Percentiles rank a stretch among this genome's conserved stretches.
Conservation (phyloP, 2,888 invertebrate genomes). For the Pyrrhia umbra region DNA sequence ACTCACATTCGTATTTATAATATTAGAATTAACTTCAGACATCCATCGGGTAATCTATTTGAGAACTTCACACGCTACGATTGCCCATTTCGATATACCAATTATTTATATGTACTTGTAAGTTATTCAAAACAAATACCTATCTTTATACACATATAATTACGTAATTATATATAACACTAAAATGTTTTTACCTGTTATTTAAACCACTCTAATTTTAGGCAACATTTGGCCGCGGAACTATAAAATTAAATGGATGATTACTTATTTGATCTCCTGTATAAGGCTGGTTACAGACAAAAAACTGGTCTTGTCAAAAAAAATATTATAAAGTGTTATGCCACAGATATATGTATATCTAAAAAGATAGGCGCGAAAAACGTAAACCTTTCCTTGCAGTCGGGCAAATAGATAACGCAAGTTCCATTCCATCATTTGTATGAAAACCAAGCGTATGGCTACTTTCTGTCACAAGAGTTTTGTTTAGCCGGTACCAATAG, state of each 20-base stretch:
- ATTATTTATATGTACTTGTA: neutral
- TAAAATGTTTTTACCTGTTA: neutral
- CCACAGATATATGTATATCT: too few relatives aligned
- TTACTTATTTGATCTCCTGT: neutral
- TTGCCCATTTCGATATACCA: neutral
- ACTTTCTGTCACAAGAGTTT: too few relatives aligned
- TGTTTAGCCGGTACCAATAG: too few relatives aligned
- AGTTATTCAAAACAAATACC: neutral
- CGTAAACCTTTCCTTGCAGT: too few relatives aligned
- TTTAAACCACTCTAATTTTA: neutral
- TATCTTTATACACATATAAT: neutral
- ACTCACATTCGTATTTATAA: too few relatives aligned
- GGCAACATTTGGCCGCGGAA: neutral
- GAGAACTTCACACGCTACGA: neutral
- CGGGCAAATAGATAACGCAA: too few relatives aligned
- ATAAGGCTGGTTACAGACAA: conserved; percentile 32
- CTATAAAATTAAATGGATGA: conserved; percentile 13
- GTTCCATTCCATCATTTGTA: too few relatives aligned
- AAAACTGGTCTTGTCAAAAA: too few relatives aligned
- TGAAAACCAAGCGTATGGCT: too few relatives aligned
- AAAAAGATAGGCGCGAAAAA: too few relatives aligned
- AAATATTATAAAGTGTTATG: too few relatives aligned
- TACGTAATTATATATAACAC: neutral
- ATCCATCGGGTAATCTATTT: neutral
- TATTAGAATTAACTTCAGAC: neutral